Evolutionary conservation across 2,888 invertebrate genomes (phyloP), one percentile per base, ranked within the genome.

Genomic region (Campoletis raptor): DNA sequence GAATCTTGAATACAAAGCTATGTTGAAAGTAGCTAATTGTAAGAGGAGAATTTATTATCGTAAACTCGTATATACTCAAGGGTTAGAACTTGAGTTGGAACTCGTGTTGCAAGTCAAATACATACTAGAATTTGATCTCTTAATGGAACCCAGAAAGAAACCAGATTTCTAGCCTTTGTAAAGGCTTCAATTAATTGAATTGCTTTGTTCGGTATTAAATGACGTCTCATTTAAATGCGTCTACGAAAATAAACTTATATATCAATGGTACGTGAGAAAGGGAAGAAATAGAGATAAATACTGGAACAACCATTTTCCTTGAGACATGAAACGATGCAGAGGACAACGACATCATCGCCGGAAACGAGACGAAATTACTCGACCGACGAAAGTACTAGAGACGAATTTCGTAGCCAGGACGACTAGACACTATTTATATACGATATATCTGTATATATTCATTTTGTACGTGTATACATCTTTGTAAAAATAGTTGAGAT

Each of bases 351-450:
- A 83, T 85, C 81, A 80, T 87, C 85, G 81, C 80, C 85, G 87
- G 87, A 87, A 87, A 80, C 80, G 80, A 83, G 85, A 78, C 74
- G 78, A 78, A 87, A 87, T 83, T 81, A 81, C 83, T 83, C 86
- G 81, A 83, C 79, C 79, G 85, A 85, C 79, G 74, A 85, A 82
- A 82, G 74, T 85, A 85, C 82, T 66, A 61, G 42, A 79, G 74
- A 72, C 54, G 74, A 79, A 85, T 85, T 40, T 79, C 78, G 79
- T 76, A 85, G 85, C 69, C 82, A 82, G 64, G 36, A 74, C 69
- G 78, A 74, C 82, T 85, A 79, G 81, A 81, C 81, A 74, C 78
- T 82, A 79, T 78, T 30, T 69, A 67, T 67, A 69, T 52, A 79
- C 67, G 48, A 70, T 67, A 45, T 69, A 77, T 84, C 15, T 52